These are phyloP conservation scores for Tetrapedia diversipes DNA, from an alignment of 2,888 invertebrate genomes.

Conservation along the genomic window DNA sequence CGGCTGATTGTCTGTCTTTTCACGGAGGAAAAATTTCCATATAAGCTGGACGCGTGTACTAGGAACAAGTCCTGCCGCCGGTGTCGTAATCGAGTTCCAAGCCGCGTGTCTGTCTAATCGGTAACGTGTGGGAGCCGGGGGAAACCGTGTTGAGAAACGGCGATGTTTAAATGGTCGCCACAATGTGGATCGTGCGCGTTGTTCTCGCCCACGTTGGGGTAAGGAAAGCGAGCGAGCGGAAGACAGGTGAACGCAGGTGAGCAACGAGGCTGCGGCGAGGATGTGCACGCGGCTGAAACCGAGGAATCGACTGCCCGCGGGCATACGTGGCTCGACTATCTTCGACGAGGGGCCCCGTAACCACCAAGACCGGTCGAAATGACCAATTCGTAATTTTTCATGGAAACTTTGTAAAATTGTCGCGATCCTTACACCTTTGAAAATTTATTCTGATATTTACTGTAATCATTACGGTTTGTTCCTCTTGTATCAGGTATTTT, in stretches of 20 bases:
- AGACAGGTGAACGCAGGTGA: constrained; percentile 71
- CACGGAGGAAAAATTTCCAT: constrained; percentile 31
- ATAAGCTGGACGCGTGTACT: constrained; percentile 28
- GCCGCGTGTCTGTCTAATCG: constrained; percentile 41
- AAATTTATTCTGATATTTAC: too few relatives aligned
- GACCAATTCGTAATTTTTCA: too few relatives aligned
- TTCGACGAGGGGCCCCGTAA: constrained; percentile 43
- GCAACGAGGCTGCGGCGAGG: constrained; percentile 56
- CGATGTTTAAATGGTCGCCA: constrained; percentile 49
- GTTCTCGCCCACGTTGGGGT: constrained; percentile 48
- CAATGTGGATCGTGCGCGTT: constrained; percentile 39
- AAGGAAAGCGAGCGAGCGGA: constrained; percentile 67
- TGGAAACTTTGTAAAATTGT: too few relatives aligned
- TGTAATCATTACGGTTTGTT: too few relatives aligned
- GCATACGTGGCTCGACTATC: constrained; percentile 51
- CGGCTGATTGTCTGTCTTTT: constrained; percentile 7
- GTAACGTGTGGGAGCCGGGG: constrained; percentile 45
- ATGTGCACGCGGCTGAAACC: constrained; percentile 58
- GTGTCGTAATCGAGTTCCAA: constrained; percentile 32
- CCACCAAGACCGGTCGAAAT: too few relatives aligned
- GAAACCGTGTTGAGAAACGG: constrained; percentile 39
- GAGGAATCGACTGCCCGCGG: constrained; percentile 62
- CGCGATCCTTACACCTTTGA: too few relatives aligned
- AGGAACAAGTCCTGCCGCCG: neutral
- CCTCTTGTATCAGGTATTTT: too few relatives aligned